Evolutionary conservation across 92 coral and sea anemone genomes (phyloP).

Genomic region (Porites rus): DNA sequence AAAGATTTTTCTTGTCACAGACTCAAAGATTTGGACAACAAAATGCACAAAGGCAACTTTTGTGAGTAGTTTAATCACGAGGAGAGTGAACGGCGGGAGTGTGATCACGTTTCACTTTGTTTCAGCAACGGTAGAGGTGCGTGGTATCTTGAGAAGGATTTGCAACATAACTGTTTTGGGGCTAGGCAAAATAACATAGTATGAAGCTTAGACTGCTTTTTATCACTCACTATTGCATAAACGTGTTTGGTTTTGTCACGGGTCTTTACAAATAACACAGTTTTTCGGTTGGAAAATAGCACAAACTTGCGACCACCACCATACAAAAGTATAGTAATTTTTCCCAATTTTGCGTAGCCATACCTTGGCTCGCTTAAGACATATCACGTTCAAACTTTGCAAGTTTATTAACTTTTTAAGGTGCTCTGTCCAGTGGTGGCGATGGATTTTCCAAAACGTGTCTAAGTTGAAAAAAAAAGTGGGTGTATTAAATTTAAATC

Average conservation of each 20-base stretch:
- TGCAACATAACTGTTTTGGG: constrained; percentile 15
- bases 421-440: background rate
- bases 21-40: constrained; percentile 4
- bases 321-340: constrained; percentile 4
- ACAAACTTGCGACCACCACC: constrained; percentile 1
- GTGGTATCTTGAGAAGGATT: constrained; percentile 16
- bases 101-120: constrained; percentile 3
- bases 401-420: background rate
- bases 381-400: background rate
- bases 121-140: constrained; percentile 15
- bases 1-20: constrained; percentile 13
- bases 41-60: constrained; percentile 12
- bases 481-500: constrained; percentile 1
- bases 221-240: background rate
- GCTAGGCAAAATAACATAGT: background rate
- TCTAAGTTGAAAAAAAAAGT: constrained; percentile 6
- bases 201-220: background rate
- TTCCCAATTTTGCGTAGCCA: background rate
- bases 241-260: constrained; percentile 8
- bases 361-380: constrained; percentile 12
- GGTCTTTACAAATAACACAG: constrained; percentile 10
- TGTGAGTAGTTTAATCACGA: constrained; percentile 1
- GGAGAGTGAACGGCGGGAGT: constrained; percentile 8
- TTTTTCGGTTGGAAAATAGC: constrained; percentile 11
- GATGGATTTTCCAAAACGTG: constrained; percentile 6